Percentiles rank a stretch among this genome's conserved stretches.
Conservation (phyloP, 2,797 vertebrate species). For the Coilia nasus region DNA sequence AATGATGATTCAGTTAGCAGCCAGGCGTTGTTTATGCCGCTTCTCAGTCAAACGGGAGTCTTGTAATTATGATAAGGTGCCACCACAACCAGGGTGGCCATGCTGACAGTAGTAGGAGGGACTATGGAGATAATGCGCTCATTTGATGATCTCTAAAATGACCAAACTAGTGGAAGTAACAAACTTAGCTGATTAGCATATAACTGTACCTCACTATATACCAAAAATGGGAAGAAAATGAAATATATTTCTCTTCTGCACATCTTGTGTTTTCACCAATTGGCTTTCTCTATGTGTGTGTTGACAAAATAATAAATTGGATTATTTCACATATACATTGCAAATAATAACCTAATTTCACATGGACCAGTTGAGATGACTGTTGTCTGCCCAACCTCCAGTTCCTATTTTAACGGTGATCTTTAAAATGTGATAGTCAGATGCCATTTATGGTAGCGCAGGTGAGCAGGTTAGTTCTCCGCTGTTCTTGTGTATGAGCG, state of each 20-base stretch:
- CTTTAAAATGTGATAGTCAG: neutral
- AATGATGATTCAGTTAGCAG: constrained; percentile 23
- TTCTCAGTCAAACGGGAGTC: neutral
- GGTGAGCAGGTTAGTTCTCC: constrained; percentile 5
- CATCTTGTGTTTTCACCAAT: neutral
- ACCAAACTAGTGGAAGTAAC: neutral
- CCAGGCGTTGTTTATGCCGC: neutral
- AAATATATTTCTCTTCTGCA: neutral
- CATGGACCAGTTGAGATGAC: neutral
- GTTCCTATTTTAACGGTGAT: neutral
- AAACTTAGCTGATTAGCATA: constrained; percentile 18
- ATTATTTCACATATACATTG: neutral
- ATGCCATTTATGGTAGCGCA: neutral
- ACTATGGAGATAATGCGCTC: neutral
- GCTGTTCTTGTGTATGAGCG: neutral
- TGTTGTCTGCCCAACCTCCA: neutral
- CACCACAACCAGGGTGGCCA: neutral
- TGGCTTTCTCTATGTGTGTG: neutral
- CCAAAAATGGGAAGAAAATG: neutral
- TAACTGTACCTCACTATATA: neutral
- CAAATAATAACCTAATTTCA: neutral
- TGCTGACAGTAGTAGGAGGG: neutral
- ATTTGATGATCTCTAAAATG: neutral
- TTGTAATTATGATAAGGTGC: constrained; percentile 14
- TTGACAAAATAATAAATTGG: neutral